phyloP scores from a whole-genome alignment of 2,113 vertebrate genomes.

The Indri indri region DNA sequence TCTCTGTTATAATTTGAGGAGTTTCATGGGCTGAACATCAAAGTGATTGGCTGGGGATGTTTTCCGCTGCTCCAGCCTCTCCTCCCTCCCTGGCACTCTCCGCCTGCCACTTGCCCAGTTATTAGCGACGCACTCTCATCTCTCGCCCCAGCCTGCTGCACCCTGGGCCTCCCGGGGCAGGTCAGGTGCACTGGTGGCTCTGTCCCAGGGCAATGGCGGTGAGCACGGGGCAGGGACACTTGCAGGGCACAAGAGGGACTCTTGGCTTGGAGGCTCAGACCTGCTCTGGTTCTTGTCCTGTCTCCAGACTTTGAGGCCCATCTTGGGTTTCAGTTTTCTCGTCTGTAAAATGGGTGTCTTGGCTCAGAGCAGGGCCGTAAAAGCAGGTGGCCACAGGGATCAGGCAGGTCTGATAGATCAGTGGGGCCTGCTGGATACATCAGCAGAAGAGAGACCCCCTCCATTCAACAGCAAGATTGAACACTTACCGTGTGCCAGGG shows the following conservation, averaged over 20 bases:
- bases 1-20: slow-evolving; percentile 81
- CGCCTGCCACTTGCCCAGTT: background rate
- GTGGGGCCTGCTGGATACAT: background rate
- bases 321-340: background rate
- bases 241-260: background rate
- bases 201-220: accelerated
- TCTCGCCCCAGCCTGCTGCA: background rate
- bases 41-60: slow-evolving; percentile 68
- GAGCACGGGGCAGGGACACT: background rate
- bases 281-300: background rate
- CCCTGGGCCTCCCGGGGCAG: accelerated
- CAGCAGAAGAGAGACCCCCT: too few relatives aligned
- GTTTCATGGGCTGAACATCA: slow-evolving; percentile 80
- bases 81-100: accelerated
- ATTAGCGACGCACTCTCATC: background rate
- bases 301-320: background rate
- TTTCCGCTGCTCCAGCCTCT: background rate
- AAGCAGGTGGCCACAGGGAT: too few relatives aligned
- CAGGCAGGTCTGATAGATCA: background rate
- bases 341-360: background rate
- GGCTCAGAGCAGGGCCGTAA: background rate
- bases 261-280: background rate
- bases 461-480: background rate
- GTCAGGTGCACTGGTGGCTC: background rate
- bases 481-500: background rate